Evolutionary conservation across 1,140 invertebrate genomes (phyloP).

Genomic region (Aphaenogaster floridana): DNA sequence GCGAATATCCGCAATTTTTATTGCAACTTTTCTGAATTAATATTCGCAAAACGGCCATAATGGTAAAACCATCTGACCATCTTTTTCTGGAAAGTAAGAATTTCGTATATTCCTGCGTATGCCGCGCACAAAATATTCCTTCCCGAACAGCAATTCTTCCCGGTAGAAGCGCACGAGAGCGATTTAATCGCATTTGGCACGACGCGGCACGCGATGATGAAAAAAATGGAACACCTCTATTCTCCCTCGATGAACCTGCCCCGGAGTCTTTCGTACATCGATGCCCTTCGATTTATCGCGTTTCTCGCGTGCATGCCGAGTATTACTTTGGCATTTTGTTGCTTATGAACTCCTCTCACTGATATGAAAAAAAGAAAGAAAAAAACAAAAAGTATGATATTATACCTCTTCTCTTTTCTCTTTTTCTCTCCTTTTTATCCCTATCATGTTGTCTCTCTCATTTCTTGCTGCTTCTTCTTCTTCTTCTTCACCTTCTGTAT

Average conservation of each 20-base stretch:
- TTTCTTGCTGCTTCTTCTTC: background rate
- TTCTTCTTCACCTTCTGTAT: background rate
- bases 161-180: background rate
- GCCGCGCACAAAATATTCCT: background rate
- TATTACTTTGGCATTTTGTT: constrained; percentile 54
- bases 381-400: background rate
- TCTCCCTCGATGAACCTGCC: background rate
- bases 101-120: background rate
- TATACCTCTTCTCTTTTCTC: background rate
- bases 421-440: constrained; percentile 1
- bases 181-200: constrained; percentile 31
- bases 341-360: constrained; percentile 11
- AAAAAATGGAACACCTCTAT: constrained; percentile 35
- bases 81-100: background rate
- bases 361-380: constrained; percentile 10
- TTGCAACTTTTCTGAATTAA: background rate
- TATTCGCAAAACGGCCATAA: background rate
- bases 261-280: constrained; percentile 2
- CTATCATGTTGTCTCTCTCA: background rate
- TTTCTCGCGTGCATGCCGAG: constrained; percentile 44
- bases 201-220: constrained; percentile 10
- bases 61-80: background rate
- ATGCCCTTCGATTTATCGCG: constrained; percentile 33
- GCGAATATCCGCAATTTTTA: background rate
- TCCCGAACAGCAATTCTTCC: background rate